These are phyloP conservation scores for Timema cristinae DNA, from an alignment of 2,888 invertebrate species.

Conservation along the genomic window DNA sequence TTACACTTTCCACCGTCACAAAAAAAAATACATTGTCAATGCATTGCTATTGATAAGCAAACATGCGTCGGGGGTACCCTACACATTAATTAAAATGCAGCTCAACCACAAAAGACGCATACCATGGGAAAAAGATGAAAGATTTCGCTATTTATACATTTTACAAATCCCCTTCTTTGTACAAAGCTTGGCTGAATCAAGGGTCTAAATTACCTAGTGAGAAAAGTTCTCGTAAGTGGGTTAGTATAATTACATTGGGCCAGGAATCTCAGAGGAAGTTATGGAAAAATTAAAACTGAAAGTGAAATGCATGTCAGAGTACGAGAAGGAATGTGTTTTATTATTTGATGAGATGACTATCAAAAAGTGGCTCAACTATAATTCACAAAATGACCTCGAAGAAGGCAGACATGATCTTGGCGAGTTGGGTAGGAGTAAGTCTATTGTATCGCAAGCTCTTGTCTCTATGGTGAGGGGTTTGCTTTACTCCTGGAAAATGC, in stretches of 20 bases:
- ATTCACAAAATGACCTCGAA: slow-evolving; percentile 31
- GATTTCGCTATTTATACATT: slow-evolving; percentile 35
- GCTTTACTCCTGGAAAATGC: slow-evolving; percentile 34
- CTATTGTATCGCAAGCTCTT: slow-evolving; percentile 33
- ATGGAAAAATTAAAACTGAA: slow-evolving; percentile 33
- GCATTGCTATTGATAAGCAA: neutral
- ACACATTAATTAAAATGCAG: slow-evolving; percentile 8
- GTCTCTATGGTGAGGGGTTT: slow-evolving; percentile 35
- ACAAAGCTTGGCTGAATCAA: slow-evolving; percentile 32
- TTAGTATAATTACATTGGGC: slow-evolving; percentile 33
- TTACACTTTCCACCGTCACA: slow-evolving; percentile 4
- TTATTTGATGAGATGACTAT: slow-evolving; percentile 36
- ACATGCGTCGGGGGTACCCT: neutral
- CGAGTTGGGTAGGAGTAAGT: slow-evolving; percentile 27
- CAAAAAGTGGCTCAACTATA: slow-evolving; percentile 32
- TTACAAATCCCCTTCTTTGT: slow-evolving; percentile 38
- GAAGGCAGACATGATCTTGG: slow-evolving; percentile 35
- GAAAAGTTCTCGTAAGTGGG: slow-evolving; percentile 34
- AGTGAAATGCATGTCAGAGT: slow-evolving; percentile 33
- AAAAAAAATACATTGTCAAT: slow-evolving; percentile 9
- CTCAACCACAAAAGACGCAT: slow-evolving; percentile 13
- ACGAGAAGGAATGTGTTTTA: slow-evolving; percentile 33
- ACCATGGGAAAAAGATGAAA: slow-evolving; percentile 35
- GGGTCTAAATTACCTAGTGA: slow-evolving; percentile 35
- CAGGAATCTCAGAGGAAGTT: slow-evolving; percentile 33